Evolutionary conservation across 2,113 vertebrate genomes (phyloP), one percentile per base, ranked within the genome.

Genomic region (Eurypyga helias): DNA sequence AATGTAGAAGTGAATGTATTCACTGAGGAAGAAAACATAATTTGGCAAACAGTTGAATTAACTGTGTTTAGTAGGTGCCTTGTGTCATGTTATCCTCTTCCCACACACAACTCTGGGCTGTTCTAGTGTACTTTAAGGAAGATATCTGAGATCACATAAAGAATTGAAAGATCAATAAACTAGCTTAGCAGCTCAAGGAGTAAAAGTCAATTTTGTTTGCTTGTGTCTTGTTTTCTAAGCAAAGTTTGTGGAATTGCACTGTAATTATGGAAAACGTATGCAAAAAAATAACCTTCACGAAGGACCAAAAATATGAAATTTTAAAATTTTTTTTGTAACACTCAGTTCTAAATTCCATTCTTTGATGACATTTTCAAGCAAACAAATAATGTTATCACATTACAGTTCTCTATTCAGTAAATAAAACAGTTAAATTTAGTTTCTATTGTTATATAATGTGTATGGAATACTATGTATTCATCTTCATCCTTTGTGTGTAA

Each of bases 121-220:
- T 71, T 70, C 38, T 43, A 31, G 17, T 29, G 13, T 80, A 64
- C 86, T 93, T 93, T 93, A 72, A 91, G 28, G 60, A 77, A 85
- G 58, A 54, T 90, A 87, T 73, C 80, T 95, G 91, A 89, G 95
- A 78, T 87, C 64, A 78, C 89, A 75, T 49, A 65, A 83, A 83
- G 84, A 94, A 75, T 38, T 77, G 62, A 61, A 43, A 83, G 54
- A 91, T 91, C 93, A 82, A 90, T 94, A 77, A 65, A 41, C 23
- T 46, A 79, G 52, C 78, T 90, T 94, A 73, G 70, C 55, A 90
- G 38, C 64, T 83, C 46, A 88, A 73, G 41, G 49, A 83, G 58
- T 83, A 93, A 90, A 94, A 95, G 90, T 80, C 41, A 66, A 55
- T 93, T 85, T 80, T 85, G 38, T 66, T n/a, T n/a, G n/a, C n/a